Base-by-base conservation (phyloP, 2,113 vertebrate genomes). In the Mobula birostris region DNA sequence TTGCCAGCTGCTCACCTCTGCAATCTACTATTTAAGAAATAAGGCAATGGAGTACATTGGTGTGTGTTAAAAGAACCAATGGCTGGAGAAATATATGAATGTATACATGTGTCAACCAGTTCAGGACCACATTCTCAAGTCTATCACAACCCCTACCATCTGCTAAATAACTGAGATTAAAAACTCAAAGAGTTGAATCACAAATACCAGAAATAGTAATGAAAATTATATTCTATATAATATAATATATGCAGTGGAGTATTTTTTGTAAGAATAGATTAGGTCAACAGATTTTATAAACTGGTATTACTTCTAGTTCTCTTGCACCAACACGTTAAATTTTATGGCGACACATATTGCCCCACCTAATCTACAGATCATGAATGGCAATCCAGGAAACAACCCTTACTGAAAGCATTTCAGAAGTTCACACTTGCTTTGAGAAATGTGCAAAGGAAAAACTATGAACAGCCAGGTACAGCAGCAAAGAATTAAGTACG, bases 1-100 rank as follows among this genome's bases (percentile, higher is more conserved):
- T 66, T 32, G 17, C 58, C 85, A 68, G 61, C 85, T 90, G 85
- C 85, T 90, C n/a, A 32, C 85, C 61, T 66, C 61, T 90, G 85
- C 61, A 90, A 29, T 19, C 61, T 32, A 90, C 85, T 90, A 66
- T 90, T 90, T 90, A 90, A 90, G 85, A 90, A 66, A 90, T 29
- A 90, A 66, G 85, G 14, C 32, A 88, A 66, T 88, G 61, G 85
- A 90, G 15, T 32, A 90, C 27, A 90, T 29, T 29, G 82, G 1
- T 58, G 63, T 24, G 48, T 90, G 32, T 90, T 90, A n/a, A 90
- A 66, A 29, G 85, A 90, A 90, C 85, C 66, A 61, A 90, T 90
- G 85, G 61, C 2, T 61, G 17, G 29, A 27, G 85, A 68, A 32
- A 63, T 7, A 90, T 88, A 61, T 14, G n/a, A 88, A 88, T 61